Conservation (phyloP, 2,888 invertebrate genomes). For the Scaptomyza parva region DNA sequence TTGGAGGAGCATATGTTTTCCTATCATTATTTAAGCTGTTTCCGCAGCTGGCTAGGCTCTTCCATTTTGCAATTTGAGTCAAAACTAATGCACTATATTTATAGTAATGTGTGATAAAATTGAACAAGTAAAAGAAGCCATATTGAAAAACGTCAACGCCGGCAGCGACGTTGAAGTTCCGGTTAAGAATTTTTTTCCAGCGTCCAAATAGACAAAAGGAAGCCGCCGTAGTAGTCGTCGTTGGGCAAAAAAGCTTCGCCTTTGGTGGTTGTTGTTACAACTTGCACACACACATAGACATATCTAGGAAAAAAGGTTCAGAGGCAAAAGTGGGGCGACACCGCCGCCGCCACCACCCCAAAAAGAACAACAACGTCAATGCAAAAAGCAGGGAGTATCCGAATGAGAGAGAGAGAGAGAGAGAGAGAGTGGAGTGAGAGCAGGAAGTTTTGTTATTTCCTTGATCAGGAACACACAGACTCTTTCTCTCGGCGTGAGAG, state of each 20-base stretch:
- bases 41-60: slow-evolving; percentile 26
- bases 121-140: slow-evolving; percentile 63
- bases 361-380: slow-evolving; percentile 41
- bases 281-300: slow-evolving; percentile 37
- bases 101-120: slow-evolving; percentile 39
- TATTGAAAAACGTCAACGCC: slow-evolving; percentile 65
- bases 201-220: slow-evolving; percentile 73
- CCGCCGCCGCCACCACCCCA: slow-evolving; percentile 58
- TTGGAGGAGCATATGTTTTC: not conserved
- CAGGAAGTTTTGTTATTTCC: slow-evolving; percentile 52
- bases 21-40: slow-evolving; percentile 13
- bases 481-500: slow-evolving; percentile 35
- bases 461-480: slow-evolving; percentile 60
- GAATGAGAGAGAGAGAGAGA: slow-evolving; percentile 31
- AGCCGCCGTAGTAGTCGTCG: slow-evolving; percentile 53
- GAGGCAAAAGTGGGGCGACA: slow-evolving; percentile 68
- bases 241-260: slow-evolving; percentile 59
- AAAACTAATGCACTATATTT: slow-evolving; percentile 22
- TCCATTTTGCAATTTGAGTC: slow-evolving; percentile 25
- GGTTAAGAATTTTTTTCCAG: slow-evolving; percentile 58
- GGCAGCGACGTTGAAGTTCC: slow-evolving; percentile 61
- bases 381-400: slow-evolving; percentile 56
- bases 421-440: slow-evolving; percentile 18
- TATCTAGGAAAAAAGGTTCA: slow-evolving; percentile 42
- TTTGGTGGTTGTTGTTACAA: slow-evolving; percentile 76